A percentile compares a stretch with the other conserved stretches of the same genome.
Conservation (phyloP, 1,140 invertebrate species). For the Procambarus clarkii region DNA sequence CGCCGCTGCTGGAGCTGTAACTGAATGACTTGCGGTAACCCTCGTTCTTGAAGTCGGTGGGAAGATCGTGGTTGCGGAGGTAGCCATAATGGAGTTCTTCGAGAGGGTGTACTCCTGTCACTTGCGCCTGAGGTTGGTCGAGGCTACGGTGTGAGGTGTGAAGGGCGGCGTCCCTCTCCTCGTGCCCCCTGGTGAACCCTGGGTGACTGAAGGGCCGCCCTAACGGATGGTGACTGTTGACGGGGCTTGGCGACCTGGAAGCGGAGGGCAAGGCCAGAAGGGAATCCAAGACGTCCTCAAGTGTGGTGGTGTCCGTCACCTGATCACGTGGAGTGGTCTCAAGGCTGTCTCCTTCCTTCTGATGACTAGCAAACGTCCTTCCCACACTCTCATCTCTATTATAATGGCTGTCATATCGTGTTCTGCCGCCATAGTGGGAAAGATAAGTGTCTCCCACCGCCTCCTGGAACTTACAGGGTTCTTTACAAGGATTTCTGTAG, state of each 20-base stretch:
- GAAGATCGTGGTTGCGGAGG: constrained; percentile 56
- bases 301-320: constrained; percentile 77
- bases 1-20: constrained; percentile 55
- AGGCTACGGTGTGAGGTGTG: constrained; percentile 17
- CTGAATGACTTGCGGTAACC: constrained; percentile 52
- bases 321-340: neutral
- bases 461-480: neutral
- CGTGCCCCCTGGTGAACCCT: constrained; percentile 58
- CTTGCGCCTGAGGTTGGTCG: constrained; percentile 1
- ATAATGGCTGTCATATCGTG: constrained; percentile 37
- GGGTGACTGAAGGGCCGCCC: constrained; percentile 73
- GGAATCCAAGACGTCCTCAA: constrained; percentile 94
- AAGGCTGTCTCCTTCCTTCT: neutral
- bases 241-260: constrained; percentile 82
- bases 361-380: constrained; percentile 3
- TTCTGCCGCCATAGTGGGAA: neutral
- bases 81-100: constrained; percentile 32
- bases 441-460: neutral
- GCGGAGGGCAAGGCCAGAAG: constrained; percentile 87
- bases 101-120: neutral
- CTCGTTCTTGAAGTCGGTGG: constrained; percentile 39
- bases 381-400: constrained; percentile 1
- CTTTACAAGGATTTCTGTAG: neutral
- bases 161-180: constrained; percentile 33
- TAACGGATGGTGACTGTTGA: constrained; percentile 74